Base-by-base conservation (phyloP, 2,888 invertebrate genomes). In the Hypolimnas misippus region DNA sequence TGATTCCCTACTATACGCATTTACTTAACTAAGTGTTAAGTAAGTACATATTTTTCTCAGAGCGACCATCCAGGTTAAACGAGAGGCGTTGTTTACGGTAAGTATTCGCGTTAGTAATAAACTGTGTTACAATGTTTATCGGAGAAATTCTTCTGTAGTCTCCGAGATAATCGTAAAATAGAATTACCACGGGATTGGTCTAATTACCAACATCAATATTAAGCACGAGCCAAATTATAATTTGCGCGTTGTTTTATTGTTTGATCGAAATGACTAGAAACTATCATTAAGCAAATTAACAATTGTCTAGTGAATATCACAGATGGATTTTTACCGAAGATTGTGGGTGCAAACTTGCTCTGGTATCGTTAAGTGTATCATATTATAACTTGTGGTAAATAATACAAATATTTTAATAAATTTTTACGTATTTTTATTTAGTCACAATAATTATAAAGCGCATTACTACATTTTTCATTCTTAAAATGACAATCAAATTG, bases 141-240 rank as follows among this genome's bases (percentile, higher is more conserved):
- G 68, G 53, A 61, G 62, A 69, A 65, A 62, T 25, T 74, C 61
- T 49, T 57, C 59, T 61, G 50, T 67, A 67, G 67, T 72, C 69
- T 70, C 63, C 63, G 61, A 68, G 71, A 76, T 73, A 70, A 70
- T 66, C 70, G 70, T 72, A 69, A 73, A 72, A 71, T 66, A 68
- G 69, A 75, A 70, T 74, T 73, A 72, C 71, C 65, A 71, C 67
- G 67, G 62, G 62, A 63, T 67, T 63, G 73, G 68, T 74, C 75
- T 81, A 83, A 83, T 83, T 82, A 83, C 72, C 66, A 66, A 72
- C 73, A 72, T 75, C 74, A 82, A 81, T 73, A 71, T 66, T 70
- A 70, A 73, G 79, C 81, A 83, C 82, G 77, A 71, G 82, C 76
- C 73, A 69, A 69, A 73, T 82, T 78, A 74, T 78, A 69, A 72